Evolutionary conservation across 2,888 invertebrate species (phyloP).

Genomic region (Pyrrhia umbra): DNA sequence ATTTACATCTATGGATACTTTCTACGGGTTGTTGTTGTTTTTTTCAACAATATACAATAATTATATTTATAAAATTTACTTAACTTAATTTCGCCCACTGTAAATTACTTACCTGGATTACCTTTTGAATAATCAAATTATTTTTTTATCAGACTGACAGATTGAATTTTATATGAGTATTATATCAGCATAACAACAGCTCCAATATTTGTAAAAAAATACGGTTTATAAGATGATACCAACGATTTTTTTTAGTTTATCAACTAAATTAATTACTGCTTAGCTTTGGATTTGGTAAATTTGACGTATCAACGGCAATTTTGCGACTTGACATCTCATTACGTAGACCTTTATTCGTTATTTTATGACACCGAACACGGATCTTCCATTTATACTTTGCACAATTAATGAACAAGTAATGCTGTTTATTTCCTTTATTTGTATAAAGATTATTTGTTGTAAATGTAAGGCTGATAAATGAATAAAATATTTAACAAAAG

Average conservation of each 20-base stretch:
- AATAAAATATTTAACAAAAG: background rate
- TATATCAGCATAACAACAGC: background rate
- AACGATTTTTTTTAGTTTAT: too few species aligned
- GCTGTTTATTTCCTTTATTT: conserved; percentile 42
- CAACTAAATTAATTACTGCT: background rate
- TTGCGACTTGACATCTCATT: conserved; percentile 27
- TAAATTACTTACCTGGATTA: too few species aligned
- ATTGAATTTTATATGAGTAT: background rate
- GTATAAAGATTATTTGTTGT: background rate
- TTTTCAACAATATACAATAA: too few species aligned
- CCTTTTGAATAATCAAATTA: too few species aligned
- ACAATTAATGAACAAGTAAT: conserved; percentile 43
- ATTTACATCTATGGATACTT: too few species aligned
- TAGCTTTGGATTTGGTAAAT: conserved; percentile 13
- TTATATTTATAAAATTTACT: too few species aligned
- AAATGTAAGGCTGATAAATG: background rate
- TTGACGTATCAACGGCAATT: conserved; percentile 27
- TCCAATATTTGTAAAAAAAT: background rate
- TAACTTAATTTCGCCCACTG: too few species aligned
- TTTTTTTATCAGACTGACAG: background rate
- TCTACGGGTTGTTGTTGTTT: too few species aligned
- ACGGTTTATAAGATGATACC: too few species aligned
- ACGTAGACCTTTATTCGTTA: conserved; percentile 31
- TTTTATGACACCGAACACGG: conserved; percentile 49
- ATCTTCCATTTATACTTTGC: conserved; percentile 51